Base-by-base conservation (phyloP, 1,140 invertebrate genomes). In the Brachionus rubens region DNA sequence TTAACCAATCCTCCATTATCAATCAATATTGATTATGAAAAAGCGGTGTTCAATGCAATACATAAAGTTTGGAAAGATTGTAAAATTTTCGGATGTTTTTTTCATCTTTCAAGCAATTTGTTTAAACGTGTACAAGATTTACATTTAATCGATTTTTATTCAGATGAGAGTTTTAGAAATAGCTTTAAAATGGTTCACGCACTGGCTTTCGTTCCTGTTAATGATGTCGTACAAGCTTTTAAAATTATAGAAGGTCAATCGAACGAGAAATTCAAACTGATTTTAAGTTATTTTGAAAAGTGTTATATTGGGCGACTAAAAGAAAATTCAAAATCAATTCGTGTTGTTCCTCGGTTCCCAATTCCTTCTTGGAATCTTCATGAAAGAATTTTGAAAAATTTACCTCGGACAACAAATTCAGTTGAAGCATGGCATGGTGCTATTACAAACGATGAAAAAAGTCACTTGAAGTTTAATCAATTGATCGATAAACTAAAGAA, bases 281-380 rank as follows among this genome's bases (percentile, higher is more conserved):
- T 46, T 16, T 46, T 46, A 46, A 46, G 43, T 46, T 46, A 46
- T 46, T 46, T 46, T 46, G 43, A 46, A 46, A 46, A 46, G 43
- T 46, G 43, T 46, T 46, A 46, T 46, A 46, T 46, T 46, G 43
- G 5, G 43, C 43, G 43, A 46, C 43, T 46, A 46, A 46, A 46
- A 46, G 43, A 46, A 46, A 46, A 46, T 46, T 46, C 43, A n/a
- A 46, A 46, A 16, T 46, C 43, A 46, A 46, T 46, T 46, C 43
- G 43, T 46, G 43, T 46, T 46, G 43, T 46, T 46, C 43, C 2
- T 46, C 43, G 43, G n/a, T n/a, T n/a, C n/a, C n/a, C n/a, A n/a
- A n/a, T n/a, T n/a, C n/a, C n/a, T n/a, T n/a, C n/a, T 50, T 50
- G 47, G 47, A 50, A 16, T 50, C 10, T 50, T 50, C 47, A 50